A percentile compares a stretch with the other conserved stretches of the same genome.
Conservation (phyloP, 2,888 invertebrate genomes). For the Biston stratarius region DNA sequence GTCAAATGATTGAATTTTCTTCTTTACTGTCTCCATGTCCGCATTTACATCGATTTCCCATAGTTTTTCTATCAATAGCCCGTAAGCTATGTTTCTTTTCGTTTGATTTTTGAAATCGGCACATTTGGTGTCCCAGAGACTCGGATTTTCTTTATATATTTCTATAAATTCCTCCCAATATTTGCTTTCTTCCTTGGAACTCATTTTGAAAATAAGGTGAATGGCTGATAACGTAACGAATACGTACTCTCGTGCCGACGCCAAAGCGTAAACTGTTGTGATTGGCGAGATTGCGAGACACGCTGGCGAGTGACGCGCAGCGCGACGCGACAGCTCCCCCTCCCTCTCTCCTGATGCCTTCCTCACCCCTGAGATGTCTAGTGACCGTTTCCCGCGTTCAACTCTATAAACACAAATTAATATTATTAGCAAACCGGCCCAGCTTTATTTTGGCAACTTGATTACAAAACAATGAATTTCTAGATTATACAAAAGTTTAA, state of each 20-base stretch:
- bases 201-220: constrained; percentile 1
- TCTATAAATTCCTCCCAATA: constrained; percentile 36
- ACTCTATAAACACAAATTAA: not conserved
- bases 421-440: no score
- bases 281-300: not conserved
- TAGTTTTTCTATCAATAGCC: constrained; percentile 33
- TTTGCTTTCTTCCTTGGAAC: not conserved
- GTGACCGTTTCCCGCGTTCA: not conserved
- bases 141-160: constrained; percentile 32
- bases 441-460: no score
- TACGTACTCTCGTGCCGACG: constrained; percentile 23
- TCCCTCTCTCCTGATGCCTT: not conserved
- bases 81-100: constrained; percentile 25
- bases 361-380: not conserved
- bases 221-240: not conserved
- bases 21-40: constrained; percentile 8
- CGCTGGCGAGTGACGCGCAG: not conserved
- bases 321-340: constrained; percentile 1
- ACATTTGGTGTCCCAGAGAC: constrained; percentile 30
- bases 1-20: constrained; percentile 9
- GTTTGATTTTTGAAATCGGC: constrained; percentile 10
- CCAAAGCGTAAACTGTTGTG: constrained; percentile 20
- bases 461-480: no score
- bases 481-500: no score
- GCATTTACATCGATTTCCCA: constrained; percentile 32